Evolutionary conservation across 2,797 vertebrate species (phyloP), one percentile per base, ranked within the genome.

Genomic region (Botia almorhae): DNA sequence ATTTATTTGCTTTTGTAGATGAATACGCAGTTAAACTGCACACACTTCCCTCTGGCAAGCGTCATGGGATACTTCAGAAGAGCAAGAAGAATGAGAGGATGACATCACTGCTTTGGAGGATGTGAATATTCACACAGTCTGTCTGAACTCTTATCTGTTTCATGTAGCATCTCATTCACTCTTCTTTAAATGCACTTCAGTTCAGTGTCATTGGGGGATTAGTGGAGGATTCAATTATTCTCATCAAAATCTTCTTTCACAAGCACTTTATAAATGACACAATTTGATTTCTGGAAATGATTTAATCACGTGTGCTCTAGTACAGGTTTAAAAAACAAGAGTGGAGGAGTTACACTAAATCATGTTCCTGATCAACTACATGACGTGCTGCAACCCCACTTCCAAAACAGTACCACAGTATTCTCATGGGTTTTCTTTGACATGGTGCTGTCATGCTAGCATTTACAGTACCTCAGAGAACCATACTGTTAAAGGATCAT

Each of bases 1-100:
- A 33, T n/a, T 19, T 14, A 1, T 50, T 70, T 70, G 7, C 46
- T 78, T 78, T 69, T n/a, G n/a, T 33, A 48, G 53, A 26, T 53
- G 23, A 39, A 64, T 7, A 13, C 55, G 26, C 11, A 36, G 3
- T 33, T 10, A 11, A 46, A 69, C 76, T 46, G 23, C 26, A 58
- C 16, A 5, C 46, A 1, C 23, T 58, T 68, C 63, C 50, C 29
- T 0, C 43, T 50, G 33, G 33, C 33, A 48, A 13, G 39, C 11
- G n/a, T 58, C 16, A 2, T 23, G 69, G 55, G 12, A 50, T 29
- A 36, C 33, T 50, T 19, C 64, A 21, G 53, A 61, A 10, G 65
- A 60, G 17, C 65, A 5, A 33, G 26, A 23, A 10, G 13, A 12
- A 65, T 48, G 0, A 51, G 14, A 55, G 19, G 23, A 56, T 76